These are phyloP conservation scores for Struthio camelus DNA, from an alignment of 2,113 vertebrate species.

Conservation along the genomic window DNA sequence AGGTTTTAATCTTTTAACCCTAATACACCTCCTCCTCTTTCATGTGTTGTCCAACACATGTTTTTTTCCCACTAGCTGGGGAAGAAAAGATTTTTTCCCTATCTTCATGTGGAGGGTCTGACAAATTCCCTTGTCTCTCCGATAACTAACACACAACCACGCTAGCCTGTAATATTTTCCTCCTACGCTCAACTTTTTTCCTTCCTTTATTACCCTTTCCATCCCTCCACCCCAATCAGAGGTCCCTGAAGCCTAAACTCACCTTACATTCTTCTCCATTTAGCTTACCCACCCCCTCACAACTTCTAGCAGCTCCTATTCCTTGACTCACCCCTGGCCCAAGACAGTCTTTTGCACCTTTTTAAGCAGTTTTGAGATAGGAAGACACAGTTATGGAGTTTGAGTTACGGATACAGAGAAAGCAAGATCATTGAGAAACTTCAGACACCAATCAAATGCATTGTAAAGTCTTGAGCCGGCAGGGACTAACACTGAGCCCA, in stretches of 20 bases:
- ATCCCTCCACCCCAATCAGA: neutral
- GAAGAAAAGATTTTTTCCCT: neutral
- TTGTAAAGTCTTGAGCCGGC: neutral
- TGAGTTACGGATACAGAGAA: neutral
- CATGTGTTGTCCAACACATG: neutral
- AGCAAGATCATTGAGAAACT: neutral
- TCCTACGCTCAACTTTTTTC: neutral
- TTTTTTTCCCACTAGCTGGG: neutral
- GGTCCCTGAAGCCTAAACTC: neutral
- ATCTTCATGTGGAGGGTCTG: neutral
- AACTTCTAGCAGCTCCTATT: neutral
- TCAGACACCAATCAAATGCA: neutral
- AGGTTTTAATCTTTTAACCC: neutral
- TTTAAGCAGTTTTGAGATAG: neutral
- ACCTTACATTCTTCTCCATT: neutral
- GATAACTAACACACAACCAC: too few relatives aligned
- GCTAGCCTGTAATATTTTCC: neutral
- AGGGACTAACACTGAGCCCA: neutral
- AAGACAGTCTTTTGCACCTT: too few relatives aligned
- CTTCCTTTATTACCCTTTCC: neutral
- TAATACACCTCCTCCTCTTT: neutral
- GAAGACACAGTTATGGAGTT: neutral
- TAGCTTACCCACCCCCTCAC: neutral
- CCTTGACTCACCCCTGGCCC: neutral
- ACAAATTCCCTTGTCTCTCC: neutral